Base-by-base conservation (phyloP, 2,113 vertebrate genomes). In the Bufo bufo region DNA sequence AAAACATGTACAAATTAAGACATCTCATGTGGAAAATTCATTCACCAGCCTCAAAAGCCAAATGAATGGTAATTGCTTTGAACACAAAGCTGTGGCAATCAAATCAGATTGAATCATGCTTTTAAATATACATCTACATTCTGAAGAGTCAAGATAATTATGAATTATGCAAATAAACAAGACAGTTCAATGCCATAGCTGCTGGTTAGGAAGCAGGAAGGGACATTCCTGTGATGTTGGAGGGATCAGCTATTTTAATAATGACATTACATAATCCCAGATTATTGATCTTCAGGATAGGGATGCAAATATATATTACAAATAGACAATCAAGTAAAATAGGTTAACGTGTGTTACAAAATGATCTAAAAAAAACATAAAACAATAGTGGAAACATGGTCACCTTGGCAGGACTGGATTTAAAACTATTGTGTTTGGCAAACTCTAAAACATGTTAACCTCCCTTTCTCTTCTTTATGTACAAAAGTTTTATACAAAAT, bases 61-160 rank as follows among this genome's bases (percentile, higher is more conserved):
- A 96, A 96, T 96, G 95, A 97, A 95, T 93, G 90, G 93, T 95
- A 96, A 96, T 97, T 96, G 96, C 94, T 95, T 94, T 93, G 93
- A 94, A 93, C 94, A 94, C 94, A 95, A 96, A 95, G 95, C 93
- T 92, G 93, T 93, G 85, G 94, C 94, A 95, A 96, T 96, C 95
- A 96, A 93, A 92, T 92, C 88, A 94, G 95, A 96, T 96, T 96
- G 95, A 95, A 97, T 95, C 94, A 95, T 93, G 93, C 92, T 94
- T 95, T 94, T 89, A 95, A 95, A 96, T 95, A 93, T 93, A 93
- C 88, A 92, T 92, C 94, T 95, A 92, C 91, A 92, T 94, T 95
- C 92, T 95, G 93, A 94, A 94, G 92, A 94, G 94, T 91, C 81
- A 91, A 92, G 94, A 94, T 95, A 94, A 95, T 95, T 95, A 94